Conservation (phyloP, 2,888 invertebrate species). For the Callyntrura sp. region DNA sequence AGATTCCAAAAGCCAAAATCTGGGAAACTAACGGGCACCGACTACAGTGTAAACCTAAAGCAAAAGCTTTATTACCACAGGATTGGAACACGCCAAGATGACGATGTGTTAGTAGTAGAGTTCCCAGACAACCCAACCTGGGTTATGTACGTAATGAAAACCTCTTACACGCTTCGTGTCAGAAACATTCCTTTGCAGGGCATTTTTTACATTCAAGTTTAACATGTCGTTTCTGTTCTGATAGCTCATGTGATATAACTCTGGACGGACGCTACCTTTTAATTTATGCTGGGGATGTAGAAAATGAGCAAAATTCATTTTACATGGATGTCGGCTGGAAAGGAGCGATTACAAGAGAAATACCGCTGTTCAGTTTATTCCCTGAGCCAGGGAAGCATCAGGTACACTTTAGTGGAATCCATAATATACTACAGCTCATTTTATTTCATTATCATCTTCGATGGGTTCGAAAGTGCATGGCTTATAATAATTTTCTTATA, state of each 20-base stretch:
- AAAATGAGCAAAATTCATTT: constrained; percentile 95
- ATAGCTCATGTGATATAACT: constrained; percentile 87
- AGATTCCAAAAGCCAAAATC: constrained; percentile 89
- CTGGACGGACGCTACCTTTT: constrained; percentile 96
- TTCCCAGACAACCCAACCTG: constrained; percentile 95
- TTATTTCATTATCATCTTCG: too few species aligned
- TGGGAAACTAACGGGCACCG: constrained; percentile 95
- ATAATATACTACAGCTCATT: neutral
- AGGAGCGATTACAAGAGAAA: constrained; percentile 64
- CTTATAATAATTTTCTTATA: constrained; percentile 4
- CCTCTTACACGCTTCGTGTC: too few species aligned
- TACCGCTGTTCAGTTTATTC: constrained; percentile 43
- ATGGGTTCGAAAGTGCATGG: too few species aligned
- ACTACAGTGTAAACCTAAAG: constrained; percentile 93
- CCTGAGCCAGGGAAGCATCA: constrained; percentile 59
- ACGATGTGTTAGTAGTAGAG: constrained; percentile 94
- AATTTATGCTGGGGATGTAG: constrained; percentile 93
- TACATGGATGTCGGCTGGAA: constrained; percentile 89
- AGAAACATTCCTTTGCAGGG: too few species aligned
- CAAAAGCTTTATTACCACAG: constrained; percentile 97
- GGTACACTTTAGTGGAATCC: too few species aligned
- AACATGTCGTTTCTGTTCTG: neutral
- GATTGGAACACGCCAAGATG: constrained; percentile 92
- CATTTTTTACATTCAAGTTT: neutral
- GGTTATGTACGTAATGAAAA: constrained; percentile 89